These are phyloP conservation scores for Bubo scandiacus DNA, from an alignment of 2,113 vertebrate species.

Conservation along the genomic window DNA sequence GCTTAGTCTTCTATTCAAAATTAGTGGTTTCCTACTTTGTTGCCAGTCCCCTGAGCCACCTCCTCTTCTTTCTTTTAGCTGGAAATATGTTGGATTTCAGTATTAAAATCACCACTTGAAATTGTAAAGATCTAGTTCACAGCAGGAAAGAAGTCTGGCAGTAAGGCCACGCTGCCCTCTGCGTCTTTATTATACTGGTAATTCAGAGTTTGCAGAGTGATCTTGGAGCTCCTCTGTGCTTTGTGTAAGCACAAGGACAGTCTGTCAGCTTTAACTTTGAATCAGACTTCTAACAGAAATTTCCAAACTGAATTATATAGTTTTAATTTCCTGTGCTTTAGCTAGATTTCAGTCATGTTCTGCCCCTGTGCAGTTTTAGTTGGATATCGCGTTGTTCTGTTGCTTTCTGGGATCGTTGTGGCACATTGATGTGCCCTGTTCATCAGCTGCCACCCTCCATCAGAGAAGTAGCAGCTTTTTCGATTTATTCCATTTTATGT, in stretches of 20 bases:
- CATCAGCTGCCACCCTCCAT: neutral
- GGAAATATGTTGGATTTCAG: neutral
- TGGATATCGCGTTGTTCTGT: neutral
- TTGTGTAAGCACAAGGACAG: neutral
- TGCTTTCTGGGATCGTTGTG: neutral
- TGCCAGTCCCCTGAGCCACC: neutral
- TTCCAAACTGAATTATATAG: neutral
- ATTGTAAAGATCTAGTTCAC: neutral
- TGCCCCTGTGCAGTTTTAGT: neutral
- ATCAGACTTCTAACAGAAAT: neutral
- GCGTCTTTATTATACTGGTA: neutral
- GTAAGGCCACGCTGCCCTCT: neutral
- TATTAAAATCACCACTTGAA: slow-evolving; percentile 1
- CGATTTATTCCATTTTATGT: neutral
- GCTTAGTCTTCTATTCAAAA: neutral
- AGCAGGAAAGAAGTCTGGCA: slow-evolving; percentile 1
- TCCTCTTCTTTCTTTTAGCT: slow-evolving; percentile 11
- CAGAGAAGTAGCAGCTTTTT: neutral
- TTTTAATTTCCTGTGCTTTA: neutral
- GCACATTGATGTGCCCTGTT: neutral
- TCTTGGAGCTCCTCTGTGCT: neutral
- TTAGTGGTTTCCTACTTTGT: neutral
- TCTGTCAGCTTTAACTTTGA: neutral
- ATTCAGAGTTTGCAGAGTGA: neutral
- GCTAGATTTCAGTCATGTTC: neutral